Evolutionary conservation across 2,113 vertebrate species (phyloP), one percentile per base, ranked within the genome.

Genomic region (Mesembrinibis cayennensis): DNA sequence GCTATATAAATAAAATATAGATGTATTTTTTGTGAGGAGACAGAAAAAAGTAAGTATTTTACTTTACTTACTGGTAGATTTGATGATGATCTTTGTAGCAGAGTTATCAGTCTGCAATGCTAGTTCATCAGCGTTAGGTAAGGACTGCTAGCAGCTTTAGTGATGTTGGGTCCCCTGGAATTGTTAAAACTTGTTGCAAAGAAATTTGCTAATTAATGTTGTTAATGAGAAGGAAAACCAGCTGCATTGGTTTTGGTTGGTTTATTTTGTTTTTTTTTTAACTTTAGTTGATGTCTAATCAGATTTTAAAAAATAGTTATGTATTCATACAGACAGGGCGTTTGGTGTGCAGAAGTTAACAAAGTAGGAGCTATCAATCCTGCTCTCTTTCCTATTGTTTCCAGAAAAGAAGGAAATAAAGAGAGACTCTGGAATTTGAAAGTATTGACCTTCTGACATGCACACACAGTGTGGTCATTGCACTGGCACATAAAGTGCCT

Each of bases 371-470:
- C 97, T 97, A 97, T 97, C 96, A 97, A 96, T 97, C 96, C 93
- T 93, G 8, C 61, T 89, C 82, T 66, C 82, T 95, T 89, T 91
- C 63, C 58, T 95, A 76, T 97, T 98, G 96, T 98, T 97, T 96
- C 96, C 93, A 94, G 94, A 87, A 95, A 94, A 92, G 92, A 97
- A 96, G 97, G 96, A 96, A 95, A 98, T 96, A 95, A 95, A 98
- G 95, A 94, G 96, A 97, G 96, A 96, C 96, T 95, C 93, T 76
- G 93, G 97, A 97, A 97, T 98, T 97, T 93, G 84, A 78, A 97
- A 95, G 93, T 95, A 32, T 83, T 97, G 97, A 98, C 97, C 98
- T 97, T 97, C 94, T 98, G 98, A 98, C 97, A 96, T 1, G 18
- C 92, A 96, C 82, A 53, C 97, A 93, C 94, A 97, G 97, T 97